A percentile compares a stretch with the other conserved stretches of the same genome.
Evolutionary conservation across 2,797 vertebrate genomes (phyloP).

Genomic region (Acropternis orthonyx): DNA sequence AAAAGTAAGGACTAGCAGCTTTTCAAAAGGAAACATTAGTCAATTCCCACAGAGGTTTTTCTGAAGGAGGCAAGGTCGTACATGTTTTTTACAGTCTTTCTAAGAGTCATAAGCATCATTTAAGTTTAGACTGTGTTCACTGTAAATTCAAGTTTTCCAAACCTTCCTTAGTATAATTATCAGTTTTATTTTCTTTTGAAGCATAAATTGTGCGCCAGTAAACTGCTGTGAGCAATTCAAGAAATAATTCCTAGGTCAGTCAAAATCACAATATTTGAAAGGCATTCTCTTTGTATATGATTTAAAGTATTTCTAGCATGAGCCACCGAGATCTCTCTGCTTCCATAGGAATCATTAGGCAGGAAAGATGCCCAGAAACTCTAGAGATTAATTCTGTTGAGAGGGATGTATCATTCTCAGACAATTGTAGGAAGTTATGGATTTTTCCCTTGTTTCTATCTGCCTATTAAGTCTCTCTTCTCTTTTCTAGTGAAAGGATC

Average conservation of each 20-base stretch:
- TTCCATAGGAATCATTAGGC: background rate
- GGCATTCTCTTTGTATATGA: background rate
- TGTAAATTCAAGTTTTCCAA: background rate
- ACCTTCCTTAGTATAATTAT: background rate
- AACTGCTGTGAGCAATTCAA: background rate
- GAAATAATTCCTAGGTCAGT: background rate
- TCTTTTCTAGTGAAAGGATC: background rate
- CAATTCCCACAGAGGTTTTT: background rate
- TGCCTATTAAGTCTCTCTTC: background rate
- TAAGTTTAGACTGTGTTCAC: background rate
- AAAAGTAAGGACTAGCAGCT: background rate
- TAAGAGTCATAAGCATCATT: background rate
- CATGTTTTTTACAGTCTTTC: background rate
- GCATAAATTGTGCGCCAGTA: background rate
- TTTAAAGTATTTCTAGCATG: background rate
- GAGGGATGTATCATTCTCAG: background rate
- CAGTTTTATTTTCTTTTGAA: background rate
- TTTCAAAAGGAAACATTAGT: background rate
- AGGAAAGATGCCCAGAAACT: background rate
- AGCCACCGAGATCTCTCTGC: background rate
- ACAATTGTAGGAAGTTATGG: background rate
- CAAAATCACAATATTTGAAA: background rate
- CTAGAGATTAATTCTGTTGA: background rate
- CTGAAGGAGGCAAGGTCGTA: background rate
- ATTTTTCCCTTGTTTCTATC: background rate